These are phyloP conservation scores for Borostomias antarcticus DNA, from an alignment of 2,797 vertebrate species.

Conservation along the genomic window DNA sequence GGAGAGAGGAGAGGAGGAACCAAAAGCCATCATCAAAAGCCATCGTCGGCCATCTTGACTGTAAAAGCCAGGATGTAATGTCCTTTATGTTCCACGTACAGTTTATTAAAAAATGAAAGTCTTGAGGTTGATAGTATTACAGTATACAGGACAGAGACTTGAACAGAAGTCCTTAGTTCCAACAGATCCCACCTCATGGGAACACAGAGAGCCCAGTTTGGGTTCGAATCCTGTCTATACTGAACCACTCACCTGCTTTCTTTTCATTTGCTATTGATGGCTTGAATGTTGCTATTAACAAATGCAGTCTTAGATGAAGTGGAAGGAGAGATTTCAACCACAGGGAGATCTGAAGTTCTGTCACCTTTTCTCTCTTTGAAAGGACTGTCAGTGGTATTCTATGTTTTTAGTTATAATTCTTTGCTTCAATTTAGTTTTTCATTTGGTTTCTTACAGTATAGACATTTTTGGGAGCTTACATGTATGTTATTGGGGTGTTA, in stretches of 20 bases:
- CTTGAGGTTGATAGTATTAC: conserved; percentile 23
- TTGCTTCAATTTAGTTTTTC: conserved; percentile 40
- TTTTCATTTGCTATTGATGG: conserved; percentile 15
- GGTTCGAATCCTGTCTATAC: neutral
- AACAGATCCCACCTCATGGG: neutral
- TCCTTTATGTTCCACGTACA: conserved; percentile 23
- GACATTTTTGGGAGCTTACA: conserved; percentile 37
- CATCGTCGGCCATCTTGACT: no score
- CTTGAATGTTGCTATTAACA: conserved; percentile 35
- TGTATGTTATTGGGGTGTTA: conserved; percentile 60
- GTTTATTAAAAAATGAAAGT: conserved; percentile 44
- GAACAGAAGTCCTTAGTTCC: neutral
- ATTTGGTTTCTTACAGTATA: conserved; percentile 47
- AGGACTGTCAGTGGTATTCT: conserved; percentile 39
- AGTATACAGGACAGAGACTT: conserved; percentile 28
- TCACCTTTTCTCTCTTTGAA: conserved; percentile 6
- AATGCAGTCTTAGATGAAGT: conserved; percentile 21
- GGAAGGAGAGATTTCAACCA: conserved; percentile 29
- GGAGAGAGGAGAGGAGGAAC: conserved; percentile 28
- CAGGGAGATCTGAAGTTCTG: conserved; percentile 29
- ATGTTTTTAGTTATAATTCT: conserved; percentile 49
- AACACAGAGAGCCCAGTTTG: neutral
- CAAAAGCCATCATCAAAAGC: conserved; percentile 25
- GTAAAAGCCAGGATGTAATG: conserved; percentile 11
- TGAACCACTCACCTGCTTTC: conserved; percentile 16